These are phyloP conservation scores for Eulemur macaco DNA, from an alignment of 2,113 vertebrate genomes.

Conservation along the genomic window DNA sequence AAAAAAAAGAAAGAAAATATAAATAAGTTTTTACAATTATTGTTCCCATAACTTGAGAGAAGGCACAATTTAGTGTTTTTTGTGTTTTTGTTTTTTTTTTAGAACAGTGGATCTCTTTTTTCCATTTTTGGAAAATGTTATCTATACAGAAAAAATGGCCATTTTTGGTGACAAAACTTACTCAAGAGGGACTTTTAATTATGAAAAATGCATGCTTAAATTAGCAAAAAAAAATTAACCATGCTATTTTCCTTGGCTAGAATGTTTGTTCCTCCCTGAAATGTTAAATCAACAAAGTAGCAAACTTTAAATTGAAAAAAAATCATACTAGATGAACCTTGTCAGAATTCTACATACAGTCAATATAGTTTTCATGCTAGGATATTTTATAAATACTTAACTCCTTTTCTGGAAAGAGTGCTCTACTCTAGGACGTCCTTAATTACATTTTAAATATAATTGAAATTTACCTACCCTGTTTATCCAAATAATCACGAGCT, in stretches of 20 bases:
- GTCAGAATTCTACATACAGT: constrained; percentile 33
- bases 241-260: constrained; percentile 25
- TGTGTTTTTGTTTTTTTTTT: neutral
- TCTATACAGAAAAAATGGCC: constrained; percentile 34
- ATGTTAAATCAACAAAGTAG: constrained; percentile 37
- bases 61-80: constrained; percentile 77
- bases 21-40: neutral
- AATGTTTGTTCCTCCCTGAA: constrained; percentile 44
- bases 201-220: constrained; percentile 27
- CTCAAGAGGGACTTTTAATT: constrained; percentile 12
- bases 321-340: constrained; percentile 29
- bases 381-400: constrained; percentile 48
- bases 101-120: neutral
- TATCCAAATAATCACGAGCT: constrained; percentile 60
- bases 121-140: constrained; percentile 12
- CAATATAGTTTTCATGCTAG: constrained; percentile 30
- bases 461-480: constrained; percentile 79
- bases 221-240: constrained; percentile 23
- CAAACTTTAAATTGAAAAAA: constrained; percentile 31
- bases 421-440: constrained; percentile 53
- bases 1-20: neutral
- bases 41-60: constrained; percentile 34
- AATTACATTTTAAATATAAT: constrained; percentile 84
- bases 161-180: constrained; percentile 40
- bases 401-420: constrained; percentile 10